These are phyloP conservation scores for Melikaiella ostensackeni DNA, from an alignment of 2,888 invertebrate genomes.

Conservation along the genomic window DNA sequence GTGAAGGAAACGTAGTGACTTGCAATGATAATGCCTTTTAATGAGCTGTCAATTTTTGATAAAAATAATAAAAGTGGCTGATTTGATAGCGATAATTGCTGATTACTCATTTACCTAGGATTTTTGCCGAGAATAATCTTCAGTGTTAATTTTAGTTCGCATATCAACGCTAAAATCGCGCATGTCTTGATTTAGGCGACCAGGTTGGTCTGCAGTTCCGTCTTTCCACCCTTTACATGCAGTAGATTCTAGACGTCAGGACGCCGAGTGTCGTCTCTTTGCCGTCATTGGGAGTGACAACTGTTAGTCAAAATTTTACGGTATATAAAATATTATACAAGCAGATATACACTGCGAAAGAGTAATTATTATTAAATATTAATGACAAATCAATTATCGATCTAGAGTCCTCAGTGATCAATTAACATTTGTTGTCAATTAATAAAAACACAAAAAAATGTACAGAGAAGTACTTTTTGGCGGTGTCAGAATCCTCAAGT, in stretches of 20 bases:
- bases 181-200: slow-evolving; percentile 59
- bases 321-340: slow-evolving; percentile 6
- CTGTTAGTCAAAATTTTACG: slow-evolving; percentile 44
- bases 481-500: slow-evolving; percentile 59
- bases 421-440: slow-evolving; percentile 16
- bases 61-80: neutral
- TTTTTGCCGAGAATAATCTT: slow-evolving; percentile 6
- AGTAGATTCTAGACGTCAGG: slow-evolving; percentile 63
- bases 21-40: neutral
- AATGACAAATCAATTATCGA: neutral
- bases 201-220: slow-evolving; percentile 46
- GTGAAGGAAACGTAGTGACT: neutral
- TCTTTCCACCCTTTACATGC: neutral
- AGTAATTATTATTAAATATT: neutral
- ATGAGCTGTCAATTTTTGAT: neutral
- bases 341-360: neutral
- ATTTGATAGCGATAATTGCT: neutral
- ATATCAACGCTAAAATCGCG: slow-evolving; percentile 54
- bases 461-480: slow-evolving; percentile 54
- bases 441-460: slow-evolving; percentile 49
- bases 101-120: slow-evolving; percentile 17
- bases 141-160: slow-evolving; percentile 37
- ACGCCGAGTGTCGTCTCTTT: slow-evolving; percentile 55
- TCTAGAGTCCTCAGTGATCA: neutral
- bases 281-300: slow-evolving; percentile 30